Evolutionary conservation across 2,888 invertebrate species (phyloP), one percentile per base, ranked within the genome.

Genomic region (Melieria crassipennis): DNA sequence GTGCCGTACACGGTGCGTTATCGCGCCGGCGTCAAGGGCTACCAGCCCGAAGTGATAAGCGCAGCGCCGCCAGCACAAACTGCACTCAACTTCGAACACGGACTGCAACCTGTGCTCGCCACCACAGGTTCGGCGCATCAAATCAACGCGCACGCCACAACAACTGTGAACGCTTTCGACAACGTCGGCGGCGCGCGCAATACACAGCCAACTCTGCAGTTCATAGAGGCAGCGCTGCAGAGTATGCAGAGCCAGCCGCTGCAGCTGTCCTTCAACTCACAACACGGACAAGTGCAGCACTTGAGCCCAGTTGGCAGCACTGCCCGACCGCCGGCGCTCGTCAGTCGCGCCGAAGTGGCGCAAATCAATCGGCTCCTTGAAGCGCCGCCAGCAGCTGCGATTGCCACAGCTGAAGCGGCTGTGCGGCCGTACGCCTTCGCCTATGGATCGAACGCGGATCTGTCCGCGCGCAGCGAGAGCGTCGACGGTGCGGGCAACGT

Each of bases 401-500:
- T 13, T 5, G 1, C 7, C 57, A 16, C 16, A 13, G 65, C 62
- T 9, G 7, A 56, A 1, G 30, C 48, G 13, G 48, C 7, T 47
- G n/a, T 48, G 10, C 72, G 72, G 13, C 71, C 72, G 9, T 82
- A 80, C 61, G 80, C 80, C 47, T 86, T 86, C 69, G 78, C 80
- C 57, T 82, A 82, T 57, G 77, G 77, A 56, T 30, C 30, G 30
- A 30, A 30, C 30, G 82, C 84, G 3, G 81, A 78, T 63, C 82
- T 83, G 72, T 83, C 83, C 69, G 74, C 81, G 16, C 82, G 86
- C 43, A 79, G 81, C 13, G 86, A 85, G 77, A 79, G 79, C 55
- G 80, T 81, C 47, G 86, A 87, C 79, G 77, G 77, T 6, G 71
- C 77, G 11, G 85, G 85, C 58, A 83, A 82, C 75, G 82, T 85